A percentile compares a stretch with the other conserved stretches of the same genome.
Evolutionary conservation across 2,113 vertebrate genomes (phyloP).

Genomic region (Prolemur simus): DNA sequence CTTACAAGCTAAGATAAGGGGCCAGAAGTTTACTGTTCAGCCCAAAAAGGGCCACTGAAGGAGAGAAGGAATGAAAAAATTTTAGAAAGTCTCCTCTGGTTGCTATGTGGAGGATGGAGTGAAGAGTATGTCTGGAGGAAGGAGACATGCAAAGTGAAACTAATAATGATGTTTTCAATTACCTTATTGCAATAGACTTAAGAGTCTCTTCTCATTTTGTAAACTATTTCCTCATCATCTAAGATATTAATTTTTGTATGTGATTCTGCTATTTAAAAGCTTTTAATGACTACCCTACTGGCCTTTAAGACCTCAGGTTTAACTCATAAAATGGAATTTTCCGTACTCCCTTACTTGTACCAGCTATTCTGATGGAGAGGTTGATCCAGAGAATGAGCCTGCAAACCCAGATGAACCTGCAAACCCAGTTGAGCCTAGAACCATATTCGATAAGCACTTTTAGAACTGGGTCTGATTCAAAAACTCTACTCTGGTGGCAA

Average conservation of each 20-base stretch:
- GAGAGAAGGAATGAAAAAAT: background rate
- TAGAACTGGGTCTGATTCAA: background rate
- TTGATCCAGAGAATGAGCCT: background rate
- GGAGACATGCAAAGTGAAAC: background rate
- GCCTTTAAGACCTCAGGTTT: background rate
- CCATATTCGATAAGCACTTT: background rate
- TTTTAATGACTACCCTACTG: background rate
- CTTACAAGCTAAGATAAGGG: background rate
- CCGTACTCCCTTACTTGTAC: background rate
- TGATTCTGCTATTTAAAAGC: background rate
- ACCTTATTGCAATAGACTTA: background rate
- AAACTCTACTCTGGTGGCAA: background rate
- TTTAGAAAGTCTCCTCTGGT: background rate
- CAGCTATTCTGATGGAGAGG: background rate
- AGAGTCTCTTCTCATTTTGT: background rate
- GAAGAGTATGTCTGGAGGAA: background rate
- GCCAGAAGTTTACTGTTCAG: background rate
- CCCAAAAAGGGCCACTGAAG: background rate
- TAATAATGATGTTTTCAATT: background rate
- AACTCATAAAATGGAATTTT: background rate
- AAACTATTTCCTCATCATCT: background rate
- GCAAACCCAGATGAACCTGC: background rate
- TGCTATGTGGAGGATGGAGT: background rate
- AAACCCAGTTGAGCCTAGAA: background rate
- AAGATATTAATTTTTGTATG: background rate